A percentile compares a stretch with the other conserved stretches of the same genome.
Conservation (phyloP, 1,140 invertebrate genomes). For the Doryteuthis pealeii region DNA sequence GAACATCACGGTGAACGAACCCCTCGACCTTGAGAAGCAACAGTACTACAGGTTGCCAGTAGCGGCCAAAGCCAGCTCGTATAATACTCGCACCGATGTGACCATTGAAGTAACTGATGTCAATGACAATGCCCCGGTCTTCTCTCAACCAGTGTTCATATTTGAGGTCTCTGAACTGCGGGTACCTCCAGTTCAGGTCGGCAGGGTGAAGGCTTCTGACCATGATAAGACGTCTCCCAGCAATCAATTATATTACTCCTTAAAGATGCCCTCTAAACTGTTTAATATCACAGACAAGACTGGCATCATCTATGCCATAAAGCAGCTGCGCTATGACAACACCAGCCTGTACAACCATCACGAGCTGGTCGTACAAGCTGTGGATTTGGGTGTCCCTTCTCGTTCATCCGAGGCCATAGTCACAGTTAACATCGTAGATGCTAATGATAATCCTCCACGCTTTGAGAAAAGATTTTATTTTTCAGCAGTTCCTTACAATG, state of each 20-base stretch:
- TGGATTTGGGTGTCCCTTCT: constrained; percentile 93
- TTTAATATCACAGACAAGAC: constrained; percentile 84
- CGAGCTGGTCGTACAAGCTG: constrained; percentile 80
- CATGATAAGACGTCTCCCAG: constrained; percentile 89
- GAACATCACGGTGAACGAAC: constrained; percentile 84
- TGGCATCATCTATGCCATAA: constrained; percentile 86
- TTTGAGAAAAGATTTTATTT: constrained; percentile 49
- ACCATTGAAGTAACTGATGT: constrained; percentile 83
- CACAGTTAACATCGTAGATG: constrained; percentile 58
- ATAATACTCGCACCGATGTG: constrained; percentile 69
- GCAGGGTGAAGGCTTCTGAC: constrained; percentile 82
- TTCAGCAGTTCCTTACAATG: constrained; percentile 75
- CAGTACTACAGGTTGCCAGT: constrained; percentile 76
- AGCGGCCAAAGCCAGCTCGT: constrained; percentile 75
- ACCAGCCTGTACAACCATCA: constrained; percentile 85
- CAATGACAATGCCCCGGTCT: constrained; percentile 55
- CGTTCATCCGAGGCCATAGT: constrained; percentile 58
- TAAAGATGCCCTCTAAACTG: constrained; percentile 84
- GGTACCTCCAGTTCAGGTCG: constrained; percentile 71
- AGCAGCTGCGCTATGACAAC: constrained; percentile 78
- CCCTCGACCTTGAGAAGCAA: constrained; percentile 78
- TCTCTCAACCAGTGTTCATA: constrained; percentile 29
- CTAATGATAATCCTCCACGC: constrained; percentile 53
- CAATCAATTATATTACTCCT: constrained; percentile 83
- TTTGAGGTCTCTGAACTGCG: constrained; percentile 72